A percentile compares a stretch with the other conserved stretches of the same genome.
Evolutionary conservation across 2,888 invertebrate species (phyloP).

Genomic region (Ctena decussata): DNA sequence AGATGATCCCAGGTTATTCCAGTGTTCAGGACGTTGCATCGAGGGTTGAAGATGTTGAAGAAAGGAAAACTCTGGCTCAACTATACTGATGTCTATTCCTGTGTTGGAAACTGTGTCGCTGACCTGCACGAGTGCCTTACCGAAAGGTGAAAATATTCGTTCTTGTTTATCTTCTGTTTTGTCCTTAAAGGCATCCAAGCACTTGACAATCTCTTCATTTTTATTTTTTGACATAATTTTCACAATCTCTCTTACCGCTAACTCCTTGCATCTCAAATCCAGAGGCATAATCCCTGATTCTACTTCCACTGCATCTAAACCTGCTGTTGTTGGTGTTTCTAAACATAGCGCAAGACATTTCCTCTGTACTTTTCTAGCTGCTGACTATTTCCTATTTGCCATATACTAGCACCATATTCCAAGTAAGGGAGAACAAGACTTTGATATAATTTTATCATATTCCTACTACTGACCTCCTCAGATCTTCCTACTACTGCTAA

Average conservation of each 20-base stretch:
- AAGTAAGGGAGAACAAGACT: constrained; percentile 3
- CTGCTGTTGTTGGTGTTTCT: background rate
- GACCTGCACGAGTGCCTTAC: background rate
- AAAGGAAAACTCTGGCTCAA: constrained; percentile 16
- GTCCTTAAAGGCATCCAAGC: background rate
- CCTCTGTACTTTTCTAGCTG: constrained; percentile 17
- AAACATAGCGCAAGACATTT: constrained; percentile 15
- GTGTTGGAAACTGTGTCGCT: background rate
- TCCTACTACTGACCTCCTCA: background rate
- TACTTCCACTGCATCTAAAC: constrained; percentile 15
- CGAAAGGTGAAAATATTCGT: constrained; percentile 7
- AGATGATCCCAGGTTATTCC: background rate
- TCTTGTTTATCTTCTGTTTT: background rate
- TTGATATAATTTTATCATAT: background rate
- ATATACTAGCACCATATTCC: constrained; percentile 24
- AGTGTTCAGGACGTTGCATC: constrained; percentile 3
- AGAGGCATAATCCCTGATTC: background rate
- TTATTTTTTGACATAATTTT: constrained; percentile 6
- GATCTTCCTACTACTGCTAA: background rate
- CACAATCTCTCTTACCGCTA: background rate
- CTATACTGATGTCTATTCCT: background rate
- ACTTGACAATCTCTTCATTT: background rate
- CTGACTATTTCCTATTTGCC: constrained; percentile 16
- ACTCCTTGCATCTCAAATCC: constrained; percentile 13
- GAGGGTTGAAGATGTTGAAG: background rate